phyloP scores from a whole-genome alignment of 2,797 vertebrate species.

The Stomatorhinus walkeri region DNA sequence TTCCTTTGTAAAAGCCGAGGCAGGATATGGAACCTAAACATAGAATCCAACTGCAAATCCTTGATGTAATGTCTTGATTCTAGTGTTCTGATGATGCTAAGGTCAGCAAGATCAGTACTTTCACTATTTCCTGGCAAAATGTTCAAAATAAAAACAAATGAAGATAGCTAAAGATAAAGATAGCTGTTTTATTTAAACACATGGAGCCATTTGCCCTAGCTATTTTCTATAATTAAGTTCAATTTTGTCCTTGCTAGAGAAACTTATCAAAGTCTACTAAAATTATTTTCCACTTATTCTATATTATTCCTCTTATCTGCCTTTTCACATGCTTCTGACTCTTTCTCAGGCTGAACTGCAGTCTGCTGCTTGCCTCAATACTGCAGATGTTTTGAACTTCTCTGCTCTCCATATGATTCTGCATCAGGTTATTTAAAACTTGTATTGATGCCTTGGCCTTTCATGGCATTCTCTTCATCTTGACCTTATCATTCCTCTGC shows the following conservation, averaged over 20 bases:
- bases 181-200: not conserved
- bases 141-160: constrained; percentile 3
- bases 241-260: not conserved
- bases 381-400: not conserved
- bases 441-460: not conserved
- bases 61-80: not conserved
- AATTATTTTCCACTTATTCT: constrained; percentile 7
- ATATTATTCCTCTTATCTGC: not conserved
- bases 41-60: not conserved
- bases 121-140: not conserved
- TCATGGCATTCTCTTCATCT: not conserved
- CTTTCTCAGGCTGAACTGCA: not conserved
- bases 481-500: not conserved
- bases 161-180: constrained; percentile 1
- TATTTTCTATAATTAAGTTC: constrained; percentile 1
- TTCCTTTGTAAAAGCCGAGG: not conserved
- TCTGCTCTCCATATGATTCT: not conserved
- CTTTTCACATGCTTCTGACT: not conserved
- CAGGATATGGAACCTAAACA: not conserved
- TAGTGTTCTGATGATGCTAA: not conserved
- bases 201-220: not conserved
- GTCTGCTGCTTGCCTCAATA: not conserved
- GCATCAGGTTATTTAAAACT: not conserved
- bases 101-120: not conserved
- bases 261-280: not conserved